Evolutionary conservation across 23 tunicate genomes (phyloP).

Genomic region (Styela plicata): DNA sequence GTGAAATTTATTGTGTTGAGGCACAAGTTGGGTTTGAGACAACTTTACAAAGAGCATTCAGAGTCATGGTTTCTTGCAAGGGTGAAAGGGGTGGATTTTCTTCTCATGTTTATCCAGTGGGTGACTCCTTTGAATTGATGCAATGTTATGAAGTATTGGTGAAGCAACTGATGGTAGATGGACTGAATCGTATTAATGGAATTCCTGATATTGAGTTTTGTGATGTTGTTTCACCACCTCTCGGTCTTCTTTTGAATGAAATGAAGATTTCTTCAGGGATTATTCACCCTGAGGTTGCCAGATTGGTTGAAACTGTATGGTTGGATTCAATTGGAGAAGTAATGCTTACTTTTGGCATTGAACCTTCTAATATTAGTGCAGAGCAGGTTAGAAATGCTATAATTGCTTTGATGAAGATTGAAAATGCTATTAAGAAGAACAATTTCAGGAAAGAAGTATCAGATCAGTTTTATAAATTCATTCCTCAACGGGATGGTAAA

Average conservation of each 20-base stretch:
- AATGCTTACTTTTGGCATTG: neutral
- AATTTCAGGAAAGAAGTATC: conserved; percentile 26
- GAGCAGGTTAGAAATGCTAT: conserved; percentile 47
- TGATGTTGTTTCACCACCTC: neutral
- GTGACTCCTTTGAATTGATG: neutral
- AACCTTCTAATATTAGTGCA: neutral
- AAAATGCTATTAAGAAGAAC: conserved; percentile 33
- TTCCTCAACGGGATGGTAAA: neutral
- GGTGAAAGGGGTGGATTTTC: neutral
- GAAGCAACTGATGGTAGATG: neutral
- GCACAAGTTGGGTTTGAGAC: conserved; percentile 32
- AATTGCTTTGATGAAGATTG: conserved; percentile 50
- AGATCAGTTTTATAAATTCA: conserved; percentile 24
- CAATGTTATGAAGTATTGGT: conserved; percentile 17
- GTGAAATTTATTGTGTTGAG: conserved; percentile 11
- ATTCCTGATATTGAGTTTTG: neutral
- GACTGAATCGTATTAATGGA: neutral
- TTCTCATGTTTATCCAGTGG: neutral
- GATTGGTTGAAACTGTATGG: conserved; percentile 17
- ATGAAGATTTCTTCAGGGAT: conserved; percentile 52
- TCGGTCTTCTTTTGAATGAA: conserved; percentile 40
- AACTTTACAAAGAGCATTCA: neutral
- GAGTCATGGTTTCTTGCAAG: conserved; percentile 30
- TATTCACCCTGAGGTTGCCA: conserved; percentile 39
- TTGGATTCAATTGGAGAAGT: conserved; percentile 33